Base-by-base conservation (phyloP, 2,888 invertebrate species). In the Quadroppia sp. region DNA sequence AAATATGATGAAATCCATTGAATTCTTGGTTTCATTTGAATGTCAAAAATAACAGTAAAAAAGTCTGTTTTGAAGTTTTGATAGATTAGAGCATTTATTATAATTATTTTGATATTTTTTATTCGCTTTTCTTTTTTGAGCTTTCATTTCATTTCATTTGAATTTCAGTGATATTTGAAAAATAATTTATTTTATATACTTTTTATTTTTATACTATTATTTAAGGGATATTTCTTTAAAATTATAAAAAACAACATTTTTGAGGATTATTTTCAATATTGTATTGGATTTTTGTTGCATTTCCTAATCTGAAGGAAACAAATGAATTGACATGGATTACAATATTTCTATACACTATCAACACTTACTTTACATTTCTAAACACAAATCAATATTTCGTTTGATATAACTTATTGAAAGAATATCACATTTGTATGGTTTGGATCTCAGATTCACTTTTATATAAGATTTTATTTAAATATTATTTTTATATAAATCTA, bases 21-120 rank as follows among this genome's bases (percentile, higher is more conserved):
- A 50, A 50, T 50, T 50, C 50, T 20, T 20, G 50, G 20, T 20
- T 50, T n/a, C 20, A 7, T 7, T 50, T 50, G 20, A 7, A 7
- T 20, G n/a, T 17, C 6, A 9, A 50, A 20, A 17, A 50, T 20
- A 50, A 50, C 50, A 20, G 50, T 20, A 20, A 20, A 20, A 20
- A 2, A 45, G n/a, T 50, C 20, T 17, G 20, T 50, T n/a, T 50
- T 50, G n/a, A 20, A 20, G 20, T 50, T 50, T 50, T 50, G 50
- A 50, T 50, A 50, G 50, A 50, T 50, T 20, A 50, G 50, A 9
- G 20, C 20, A 50, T 50, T 20, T 50, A 50, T 50, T 50, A n/a
- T 50, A 50, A 50, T 50, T 50, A 50, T 20, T 50, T 7, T 45
- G n/a, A 17, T 45, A 17, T 45, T 20, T 17, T 45, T 2, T 20